Evolutionary conservation across 2,888 invertebrate genomes (phyloP).

Genomic region (Magallana nippona): DNA sequence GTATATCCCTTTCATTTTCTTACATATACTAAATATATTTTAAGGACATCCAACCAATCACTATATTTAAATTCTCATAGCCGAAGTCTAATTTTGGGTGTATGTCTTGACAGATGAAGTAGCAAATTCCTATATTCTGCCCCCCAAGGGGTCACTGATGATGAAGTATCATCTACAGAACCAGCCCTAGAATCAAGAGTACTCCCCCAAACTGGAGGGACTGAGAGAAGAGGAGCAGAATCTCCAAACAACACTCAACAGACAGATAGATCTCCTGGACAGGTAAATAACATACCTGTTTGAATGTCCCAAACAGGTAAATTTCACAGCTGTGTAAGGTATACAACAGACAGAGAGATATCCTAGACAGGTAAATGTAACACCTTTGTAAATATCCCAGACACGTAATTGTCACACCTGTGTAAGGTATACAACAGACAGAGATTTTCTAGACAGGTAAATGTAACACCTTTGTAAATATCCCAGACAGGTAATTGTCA

Average conservation of each 20-base stretch:
- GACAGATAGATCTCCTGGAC: slow-evolving; percentile 74
- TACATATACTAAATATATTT: no score
- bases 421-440: no score
- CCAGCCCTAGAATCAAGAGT: slow-evolving; percentile 79
- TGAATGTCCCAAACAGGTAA: neutral
- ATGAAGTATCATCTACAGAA: slow-evolving; percentile 81
- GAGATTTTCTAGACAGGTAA: neutral
- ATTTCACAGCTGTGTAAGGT: neutral
- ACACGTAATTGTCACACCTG: neutral
- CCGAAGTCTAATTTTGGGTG: no score
- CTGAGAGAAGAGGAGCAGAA: slow-evolving; percentile 72
- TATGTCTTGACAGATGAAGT: slow-evolving; percentile 71
- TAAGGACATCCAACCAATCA: no score
- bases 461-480: no score
- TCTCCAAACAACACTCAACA: slow-evolving; percentile 67
- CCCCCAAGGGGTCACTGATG: slow-evolving; percentile 77
- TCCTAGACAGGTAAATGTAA: slow-evolving; percentile 56
- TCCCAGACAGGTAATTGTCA: no score
- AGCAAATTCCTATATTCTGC: slow-evolving; percentile 77
- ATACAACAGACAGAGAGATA: no score
- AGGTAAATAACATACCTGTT: slow-evolving; percentile 56
- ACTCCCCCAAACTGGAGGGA: slow-evolving; percentile 72
- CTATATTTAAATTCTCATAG: neutral
- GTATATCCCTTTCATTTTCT: no score
- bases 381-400: neutral